Conservation (phyloP, 2,113 vertebrate genomes). For the Willisornis vidua region DNA sequence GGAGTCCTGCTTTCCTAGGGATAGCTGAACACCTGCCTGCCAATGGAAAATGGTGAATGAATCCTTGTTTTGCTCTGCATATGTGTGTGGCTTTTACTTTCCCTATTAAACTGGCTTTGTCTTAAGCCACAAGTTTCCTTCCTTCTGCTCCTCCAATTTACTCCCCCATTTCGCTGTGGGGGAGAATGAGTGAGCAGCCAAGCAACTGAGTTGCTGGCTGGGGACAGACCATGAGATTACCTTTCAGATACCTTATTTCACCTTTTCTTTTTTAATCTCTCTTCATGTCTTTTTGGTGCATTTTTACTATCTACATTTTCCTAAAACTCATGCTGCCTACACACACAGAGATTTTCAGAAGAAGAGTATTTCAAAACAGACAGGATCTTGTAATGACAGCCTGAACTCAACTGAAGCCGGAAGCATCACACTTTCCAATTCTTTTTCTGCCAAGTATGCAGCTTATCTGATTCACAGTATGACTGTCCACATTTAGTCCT, state of each 20-base stretch:
- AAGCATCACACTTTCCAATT: neutral
- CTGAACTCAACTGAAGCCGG: slow-evolving; percentile 4
- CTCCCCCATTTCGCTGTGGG: fast-evolving
- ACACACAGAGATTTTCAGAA: neutral
- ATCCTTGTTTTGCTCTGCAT: neutral
- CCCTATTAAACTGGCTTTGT: neutral
- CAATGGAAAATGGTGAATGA: neutral
- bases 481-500: slow-evolving; percentile 53
- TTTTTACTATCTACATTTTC: neutral
- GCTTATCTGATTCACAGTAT: slow-evolving; percentile 57
- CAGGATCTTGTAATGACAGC: neutral
- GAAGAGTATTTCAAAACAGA: neutral
- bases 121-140: neutral
- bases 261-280: neutral
- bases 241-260: neutral
- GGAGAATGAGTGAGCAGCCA: neutral
- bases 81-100: neutral
- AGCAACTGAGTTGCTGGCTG: neutral
- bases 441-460: slow-evolving; percentile 48
- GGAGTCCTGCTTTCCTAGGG: neutral
- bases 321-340: neutral
- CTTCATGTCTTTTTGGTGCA: neutral
- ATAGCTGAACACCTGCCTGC: neutral
- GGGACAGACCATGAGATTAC: neutral
- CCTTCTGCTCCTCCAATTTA: neutral